phyloP scores from a whole-genome alignment of 64 coral and sea anemone species.

The Anthopleura sola region DNA sequence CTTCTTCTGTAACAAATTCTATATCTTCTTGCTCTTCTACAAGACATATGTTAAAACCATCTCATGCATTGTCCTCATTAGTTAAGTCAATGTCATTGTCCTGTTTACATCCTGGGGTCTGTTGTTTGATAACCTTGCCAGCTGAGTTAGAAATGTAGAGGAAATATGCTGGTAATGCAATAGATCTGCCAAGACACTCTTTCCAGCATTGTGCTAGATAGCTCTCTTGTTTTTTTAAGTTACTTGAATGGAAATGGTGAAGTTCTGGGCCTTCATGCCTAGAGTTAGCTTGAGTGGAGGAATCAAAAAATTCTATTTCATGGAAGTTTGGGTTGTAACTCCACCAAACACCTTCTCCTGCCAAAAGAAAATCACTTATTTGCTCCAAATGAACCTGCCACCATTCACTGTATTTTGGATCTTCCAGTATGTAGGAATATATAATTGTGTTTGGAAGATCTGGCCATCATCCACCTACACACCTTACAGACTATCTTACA shows the following conservation, averaged over 20 bases:
- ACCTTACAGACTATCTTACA: too few species aligned
- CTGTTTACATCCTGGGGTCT: too few species aligned
- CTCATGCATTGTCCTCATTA: not conserved
- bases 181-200: not conserved
- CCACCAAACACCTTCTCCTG: constrained; percentile 32
- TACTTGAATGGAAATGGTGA: constrained; percentile 39
- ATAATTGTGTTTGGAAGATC: too few species aligned
- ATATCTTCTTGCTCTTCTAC: too few species aligned
- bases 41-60: not conserved
- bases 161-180: not conserved
- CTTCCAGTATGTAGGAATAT: too few species aligned
- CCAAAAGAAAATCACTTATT: constrained; percentile 20
- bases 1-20: too few species aligned
- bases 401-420: not conserved
- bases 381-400: not conserved
- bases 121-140: too few species aligned
- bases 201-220: constrained; percentile 35
- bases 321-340: not conserved
- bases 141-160: not conserved
- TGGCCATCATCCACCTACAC: too few species aligned
- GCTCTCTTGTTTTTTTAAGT: constrained; percentile 17
- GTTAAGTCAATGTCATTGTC: too few species aligned
- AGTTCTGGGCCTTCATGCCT: not conserved
- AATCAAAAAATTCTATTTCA: constrained; percentile 23
- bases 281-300: not conserved